Conservation (phyloP, 2,888 invertebrate species). For the Sisyra terminalis region DNA sequence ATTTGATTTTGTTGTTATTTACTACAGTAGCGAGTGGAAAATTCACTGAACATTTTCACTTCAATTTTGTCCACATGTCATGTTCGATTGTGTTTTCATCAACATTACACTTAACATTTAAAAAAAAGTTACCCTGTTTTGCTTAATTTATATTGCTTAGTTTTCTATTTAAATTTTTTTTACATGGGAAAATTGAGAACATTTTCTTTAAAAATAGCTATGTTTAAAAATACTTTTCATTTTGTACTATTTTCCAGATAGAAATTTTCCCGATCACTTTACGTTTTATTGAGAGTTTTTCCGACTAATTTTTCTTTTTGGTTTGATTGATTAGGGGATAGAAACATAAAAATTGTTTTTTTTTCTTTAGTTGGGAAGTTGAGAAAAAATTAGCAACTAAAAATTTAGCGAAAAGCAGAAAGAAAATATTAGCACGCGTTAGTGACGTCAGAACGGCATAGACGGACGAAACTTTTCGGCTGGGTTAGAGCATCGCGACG, state of each 20-base stretch:
- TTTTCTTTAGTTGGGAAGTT: too few species aligned
- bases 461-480: neutral
- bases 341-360: too few species aligned
- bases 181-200: neutral
- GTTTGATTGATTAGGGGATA: too few species aligned
- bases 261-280: neutral
- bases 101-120: neutral
- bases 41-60: neutral
- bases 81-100: too few species aligned
- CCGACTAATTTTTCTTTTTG: too few species aligned
- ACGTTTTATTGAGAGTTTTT: neutral
- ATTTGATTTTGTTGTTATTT: neutral
- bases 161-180: neutral
- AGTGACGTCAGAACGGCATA: too few species aligned
- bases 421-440: neutral
- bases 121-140: constrained; percentile 2
- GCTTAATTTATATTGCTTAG: neutral
- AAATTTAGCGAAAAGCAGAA: neutral
- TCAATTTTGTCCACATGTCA: neutral
- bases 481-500: too few species aligned
- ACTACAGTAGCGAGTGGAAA: neutral
- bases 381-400: neutral
- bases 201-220: neutral
- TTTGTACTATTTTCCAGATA: neutral
- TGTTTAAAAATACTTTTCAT: neutral